phyloP scores from a whole-genome alignment of 2,797 vertebrate genomes.

The Lates japonicus region DNA sequence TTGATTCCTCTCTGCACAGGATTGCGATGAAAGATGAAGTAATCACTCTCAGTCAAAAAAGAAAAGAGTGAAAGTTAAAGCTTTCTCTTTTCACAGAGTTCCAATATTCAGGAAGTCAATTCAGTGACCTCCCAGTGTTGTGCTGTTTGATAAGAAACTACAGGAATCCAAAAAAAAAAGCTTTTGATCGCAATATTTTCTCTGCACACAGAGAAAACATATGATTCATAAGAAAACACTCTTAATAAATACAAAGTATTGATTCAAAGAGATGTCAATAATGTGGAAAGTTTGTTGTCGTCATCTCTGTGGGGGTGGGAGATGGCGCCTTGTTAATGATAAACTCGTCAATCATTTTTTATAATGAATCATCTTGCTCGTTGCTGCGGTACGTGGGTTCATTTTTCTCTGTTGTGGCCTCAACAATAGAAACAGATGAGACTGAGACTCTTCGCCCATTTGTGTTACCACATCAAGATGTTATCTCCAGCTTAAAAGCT shows the following conservation, averaged over 20 bases:
- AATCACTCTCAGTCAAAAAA: conserved; percentile 65
- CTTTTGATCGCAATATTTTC: conserved; percentile 42
- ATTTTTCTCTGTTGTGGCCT: conserved; percentile 56
- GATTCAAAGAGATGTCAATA: conserved; percentile 34
- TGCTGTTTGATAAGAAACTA: no score
- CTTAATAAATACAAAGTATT: conserved; percentile 37
- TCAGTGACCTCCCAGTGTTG: conserved; percentile 17
- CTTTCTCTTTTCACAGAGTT: no score
- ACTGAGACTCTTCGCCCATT: conserved; percentile 64
- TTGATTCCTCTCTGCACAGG: conserved; percentile 63
- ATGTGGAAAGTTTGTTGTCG: conserved; percentile 30
- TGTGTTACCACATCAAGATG: conserved; percentile 78
- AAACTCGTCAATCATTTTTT: conserved; percentile 65
- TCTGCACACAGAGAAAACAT: conserved; percentile 24
- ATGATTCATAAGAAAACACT: conserved; percentile 7
- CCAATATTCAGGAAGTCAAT: conserved; percentile 33
- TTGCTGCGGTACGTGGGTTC: conserved; percentile 18
- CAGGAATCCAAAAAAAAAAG: conserved; percentile 26
- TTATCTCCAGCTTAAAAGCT: conserved; percentile 81
- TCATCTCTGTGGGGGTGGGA: conserved; percentile 19
- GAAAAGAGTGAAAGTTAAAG: no score
- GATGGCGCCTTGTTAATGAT: conserved; percentile 40
- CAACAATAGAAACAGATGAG: conserved; percentile 69
- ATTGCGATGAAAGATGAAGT: conserved; percentile 63
- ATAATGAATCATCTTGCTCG: conserved; percentile 58